Conservation (phyloP, 2,888 invertebrate species). For the Leptinotarsa peninsularis region DNA sequence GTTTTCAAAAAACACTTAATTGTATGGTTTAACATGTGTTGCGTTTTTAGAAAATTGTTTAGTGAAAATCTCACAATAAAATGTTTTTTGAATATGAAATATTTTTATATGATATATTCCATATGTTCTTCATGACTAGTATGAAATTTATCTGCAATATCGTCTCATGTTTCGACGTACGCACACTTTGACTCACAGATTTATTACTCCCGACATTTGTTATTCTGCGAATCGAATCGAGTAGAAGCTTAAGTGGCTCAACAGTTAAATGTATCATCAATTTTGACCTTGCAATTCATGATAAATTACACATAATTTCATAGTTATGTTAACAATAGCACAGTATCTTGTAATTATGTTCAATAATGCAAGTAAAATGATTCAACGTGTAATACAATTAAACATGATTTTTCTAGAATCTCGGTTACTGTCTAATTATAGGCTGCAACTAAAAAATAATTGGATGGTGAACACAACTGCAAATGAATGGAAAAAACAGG, state of each 20-base stretch:
- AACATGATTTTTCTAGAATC: conserved; percentile 3
- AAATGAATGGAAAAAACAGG: not conserved
- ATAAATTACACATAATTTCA: conserved; percentile 15
- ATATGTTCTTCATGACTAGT: too few species aligned
- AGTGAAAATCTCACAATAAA: too few species aligned
- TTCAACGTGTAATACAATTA: conserved; percentile 9
- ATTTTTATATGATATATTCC: too few species aligned
- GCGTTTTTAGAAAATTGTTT: too few species aligned
- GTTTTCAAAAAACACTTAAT: too few species aligned
- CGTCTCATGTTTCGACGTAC: not conserved
- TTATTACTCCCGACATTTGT: conserved; percentile 15
- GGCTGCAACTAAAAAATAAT: not conserved
- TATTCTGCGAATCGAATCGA: conserved; percentile 19
- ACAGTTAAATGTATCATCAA: conserved; percentile 16
- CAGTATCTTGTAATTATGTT: conserved; percentile 12
- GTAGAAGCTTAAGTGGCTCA: conserved; percentile 10
- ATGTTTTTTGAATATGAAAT: too few species aligned
- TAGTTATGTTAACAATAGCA: conserved; percentile 12
- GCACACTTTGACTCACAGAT: not conserved
- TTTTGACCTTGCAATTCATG: conserved; percentile 24
- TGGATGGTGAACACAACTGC: not conserved
- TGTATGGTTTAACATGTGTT: too few species aligned
- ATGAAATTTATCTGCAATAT: not conserved
- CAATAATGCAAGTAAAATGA: conserved; percentile 18
- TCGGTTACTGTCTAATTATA: conserved; percentile 1